Base-by-base conservation (phyloP, 2,888 invertebrate genomes). In the Shargacucullia verbasci region DNA sequence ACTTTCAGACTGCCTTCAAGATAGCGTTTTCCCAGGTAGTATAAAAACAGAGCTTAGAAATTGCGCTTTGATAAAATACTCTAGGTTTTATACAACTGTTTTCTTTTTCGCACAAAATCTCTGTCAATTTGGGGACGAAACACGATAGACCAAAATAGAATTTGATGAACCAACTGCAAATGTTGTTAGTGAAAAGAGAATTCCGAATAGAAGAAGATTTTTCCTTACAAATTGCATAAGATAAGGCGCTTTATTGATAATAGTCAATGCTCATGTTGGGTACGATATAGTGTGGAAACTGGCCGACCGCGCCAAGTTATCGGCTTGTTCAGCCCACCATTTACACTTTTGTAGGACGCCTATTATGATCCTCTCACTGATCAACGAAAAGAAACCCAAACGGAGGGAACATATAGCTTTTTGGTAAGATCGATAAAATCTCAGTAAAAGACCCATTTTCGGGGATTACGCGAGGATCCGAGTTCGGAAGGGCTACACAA, bases 291-390 rank as follows among this genome's bases (percentile, higher is more conserved):
- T 48, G 56, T 49, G 53, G 59, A 45, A 49, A 59, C 46, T 50
- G 64, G 59, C 53, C 46, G 70, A 63, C 53, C 64, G 69, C 55
- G 66, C 69, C 68, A 67, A 79, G 69, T 80, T 84, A 83, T 83
- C 77, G 72, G 76, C 74, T 81, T 78, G 74, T 78, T 78, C 76
- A 76, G 70, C 61, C 75, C 64, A 45, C 73, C 76, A 76, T 80
- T 82, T 73, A 73, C 50, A 72, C 75, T 82, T 79, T 79, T 81
- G 77, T 76, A 73, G 70, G 62, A 55, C 64, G 59, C 63, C 73
- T 82, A 9, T 83, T 81, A 81, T 75, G 80, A 77, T 63, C 60
- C 63, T 49, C 68, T 72, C 78, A 75, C 71, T 81, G 82, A 80
- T 80, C 83, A 79, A 67, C 59, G 50, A 70, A 78, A 73, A 64